Conservation (phyloP, 2,797 vertebrate species). For the Sebastes iracundus region DNA sequence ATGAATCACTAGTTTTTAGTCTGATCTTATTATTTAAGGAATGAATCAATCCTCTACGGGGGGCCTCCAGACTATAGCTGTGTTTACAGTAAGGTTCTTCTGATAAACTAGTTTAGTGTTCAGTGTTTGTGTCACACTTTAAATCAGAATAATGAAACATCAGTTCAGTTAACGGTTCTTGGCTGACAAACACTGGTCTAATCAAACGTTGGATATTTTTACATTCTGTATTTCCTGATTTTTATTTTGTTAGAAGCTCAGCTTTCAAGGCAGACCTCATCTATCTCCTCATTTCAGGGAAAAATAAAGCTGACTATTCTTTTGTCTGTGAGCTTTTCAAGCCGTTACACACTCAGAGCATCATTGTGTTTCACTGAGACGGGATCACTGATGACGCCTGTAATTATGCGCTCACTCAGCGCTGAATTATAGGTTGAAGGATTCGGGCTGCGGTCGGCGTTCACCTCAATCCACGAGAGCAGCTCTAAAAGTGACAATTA, state of each 20-base stretch:
- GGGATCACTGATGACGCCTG: background rate
- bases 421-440: background rate
- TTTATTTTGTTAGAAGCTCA: background rate
- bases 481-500: background rate
- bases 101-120: too few relatives aligned
- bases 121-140: background rate
- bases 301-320: background rate
- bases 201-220: background rate
- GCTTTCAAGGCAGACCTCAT: background rate
- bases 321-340: background rate
- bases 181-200: background rate
- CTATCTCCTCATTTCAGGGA: background rate
- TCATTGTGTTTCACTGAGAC: background rate
- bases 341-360: background rate
- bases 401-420: background rate
- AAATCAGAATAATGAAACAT: background rate
- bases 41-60: background rate
- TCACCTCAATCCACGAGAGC: background rate
- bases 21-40: too few relatives aligned
- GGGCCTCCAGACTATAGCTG: background rate
- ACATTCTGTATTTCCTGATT: too few relatives aligned
- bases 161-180: background rate
- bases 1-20: too few relatives aligned
- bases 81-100: too few relatives aligned
- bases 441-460: background rate